Base-by-base conservation (phyloP, 2,888 invertebrate genomes). In the Lycaena phlaeas region DNA sequence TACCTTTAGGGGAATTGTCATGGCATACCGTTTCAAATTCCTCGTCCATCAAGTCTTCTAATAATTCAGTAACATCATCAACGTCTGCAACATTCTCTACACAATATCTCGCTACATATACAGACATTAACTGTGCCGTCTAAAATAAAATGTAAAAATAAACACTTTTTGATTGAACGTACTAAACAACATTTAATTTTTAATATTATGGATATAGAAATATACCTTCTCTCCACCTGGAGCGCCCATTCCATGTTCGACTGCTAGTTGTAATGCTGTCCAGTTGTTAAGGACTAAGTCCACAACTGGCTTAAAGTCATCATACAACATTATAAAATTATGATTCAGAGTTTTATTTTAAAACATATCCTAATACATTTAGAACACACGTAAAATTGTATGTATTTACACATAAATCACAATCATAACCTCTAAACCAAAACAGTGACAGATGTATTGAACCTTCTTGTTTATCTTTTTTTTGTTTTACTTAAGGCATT, bases 201-300 rank as follows among this genome's bases (percentile, higher is more conserved):
- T n/a, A n/a, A n/a, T n/a, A n/a, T n/a, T n/a, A n/a, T n/a, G n/a
- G n/a, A n/a, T n/a, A n/a, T n/a, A n/a, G n/a, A n/a, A n/a, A n/a
- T 9, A 36, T 70, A 90, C 91, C 74, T 90, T 86, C 74, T 87
- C 88, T 29, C 90, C 89, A 52, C 89, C 87, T 12, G 88, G 87
- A 14, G 90, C 90, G 22, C 89, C 91, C 89, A 90, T 89, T 51
- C 89, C 89, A 86, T 92, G 90, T 66, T 92, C 90, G 0, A 92
- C 91, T 22, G 91, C 91, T 17, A 92, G 67, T 53, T 88, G 88
- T 17, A 92, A 64, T 3, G 89, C 90, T 11, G 90, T 89, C 92
- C 92, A 92, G 59, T 90, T 90, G 54, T 88, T 90, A 43, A 92
- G 87, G 34, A 92, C 85, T 54, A 87, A 85, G 59, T 90, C 88